A percentile compares a stretch with the other conserved stretches of the same genome.
phyloP scores from a whole-genome alignment of 2,113 vertebrate genomes.

The Larimichthys crocea region DNA sequence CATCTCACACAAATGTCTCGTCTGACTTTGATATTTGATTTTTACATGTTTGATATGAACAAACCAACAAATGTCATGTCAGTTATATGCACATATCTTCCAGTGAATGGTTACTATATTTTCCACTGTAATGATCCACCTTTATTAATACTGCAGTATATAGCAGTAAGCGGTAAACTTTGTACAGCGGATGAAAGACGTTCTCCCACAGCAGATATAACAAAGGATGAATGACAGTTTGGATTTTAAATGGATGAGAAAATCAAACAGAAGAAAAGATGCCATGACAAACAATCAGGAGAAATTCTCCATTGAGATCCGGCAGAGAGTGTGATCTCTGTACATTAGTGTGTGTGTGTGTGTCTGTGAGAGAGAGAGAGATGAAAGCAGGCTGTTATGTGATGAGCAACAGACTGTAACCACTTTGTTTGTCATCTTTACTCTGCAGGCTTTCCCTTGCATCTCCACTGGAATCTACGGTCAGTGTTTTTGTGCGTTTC shows the following conservation, averaged over 20 bases:
- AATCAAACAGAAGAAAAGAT: constrained; percentile 20
- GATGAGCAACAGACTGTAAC: constrained; percentile 36
- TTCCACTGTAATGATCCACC: not conserved
- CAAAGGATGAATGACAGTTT: constrained; percentile 30
- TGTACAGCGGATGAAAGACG: not conserved
- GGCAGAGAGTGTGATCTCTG: constrained; percentile 37
- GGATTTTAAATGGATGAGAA: constrained; percentile 28
- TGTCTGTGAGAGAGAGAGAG: constrained; percentile 1
- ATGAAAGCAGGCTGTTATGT: constrained; percentile 8
- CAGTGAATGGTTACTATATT: too few species aligned
- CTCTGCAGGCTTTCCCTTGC: constrained; percentile 89
- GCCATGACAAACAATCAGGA: constrained; percentile 29
- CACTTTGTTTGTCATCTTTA: constrained; percentile 46
- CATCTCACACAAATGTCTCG: too few species aligned
- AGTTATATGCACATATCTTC: too few species aligned
- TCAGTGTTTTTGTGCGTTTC: constrained; percentile 78
- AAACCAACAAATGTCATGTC: too few species aligned
- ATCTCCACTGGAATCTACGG: constrained; percentile 93
- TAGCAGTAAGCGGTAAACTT: not conserved
- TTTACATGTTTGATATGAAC: too few species aligned
- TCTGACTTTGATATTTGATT: too few species aligned
- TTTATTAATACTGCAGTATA: not conserved
- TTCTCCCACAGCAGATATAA: not conserved
- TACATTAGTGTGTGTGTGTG: not conserved
- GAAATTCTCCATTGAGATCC: constrained; percentile 16